Conservation (phyloP, 2,797 vertebrate genomes). For the Hoplostethus atlanticus region DNA sequence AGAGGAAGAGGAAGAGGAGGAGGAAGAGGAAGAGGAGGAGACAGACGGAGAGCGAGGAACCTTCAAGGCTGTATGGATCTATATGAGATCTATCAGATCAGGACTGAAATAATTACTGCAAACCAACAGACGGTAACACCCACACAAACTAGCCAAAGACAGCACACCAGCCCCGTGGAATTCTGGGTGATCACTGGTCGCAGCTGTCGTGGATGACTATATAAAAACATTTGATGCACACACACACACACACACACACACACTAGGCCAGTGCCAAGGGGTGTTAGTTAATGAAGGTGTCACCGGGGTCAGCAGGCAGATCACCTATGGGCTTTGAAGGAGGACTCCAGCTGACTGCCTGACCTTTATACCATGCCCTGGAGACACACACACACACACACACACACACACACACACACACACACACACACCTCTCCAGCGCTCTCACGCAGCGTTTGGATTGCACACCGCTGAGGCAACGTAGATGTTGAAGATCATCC, state of each 20-base stretch:
- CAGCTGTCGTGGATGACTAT: neutral
- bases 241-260: neutral
- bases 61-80: neutral
- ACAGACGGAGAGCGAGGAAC: neutral
- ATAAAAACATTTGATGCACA: neutral
- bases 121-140: neutral
- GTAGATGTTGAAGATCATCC: slow-evolving; percentile 31
- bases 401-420: slow-evolving; percentile 9
- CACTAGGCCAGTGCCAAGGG: neutral
- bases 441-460: neutral
- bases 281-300: slow-evolving; percentile 2
- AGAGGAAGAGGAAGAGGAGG: too few relatives aligned
- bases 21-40: too few relatives aligned
- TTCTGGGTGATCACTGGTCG: neutral
- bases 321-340: slow-evolving; percentile 46
- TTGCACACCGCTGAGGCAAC: slow-evolving; percentile 6
- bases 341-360: slow-evolving; percentile 43
- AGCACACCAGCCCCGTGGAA: neutral
- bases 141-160: neutral
- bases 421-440: neutral
- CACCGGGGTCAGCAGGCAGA: slow-evolving; percentile 19
- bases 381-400: slow-evolving; percentile 15
- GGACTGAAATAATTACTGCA: neutral
- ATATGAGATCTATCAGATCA: neutral
- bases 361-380: slow-evolving; percentile 43